A percentile compares a stretch with the other conserved stretches of the same genome.
Evolutionary conservation across 1,140 invertebrate genomes (phyloP).

Genomic region (Linepithema humile): DNA sequence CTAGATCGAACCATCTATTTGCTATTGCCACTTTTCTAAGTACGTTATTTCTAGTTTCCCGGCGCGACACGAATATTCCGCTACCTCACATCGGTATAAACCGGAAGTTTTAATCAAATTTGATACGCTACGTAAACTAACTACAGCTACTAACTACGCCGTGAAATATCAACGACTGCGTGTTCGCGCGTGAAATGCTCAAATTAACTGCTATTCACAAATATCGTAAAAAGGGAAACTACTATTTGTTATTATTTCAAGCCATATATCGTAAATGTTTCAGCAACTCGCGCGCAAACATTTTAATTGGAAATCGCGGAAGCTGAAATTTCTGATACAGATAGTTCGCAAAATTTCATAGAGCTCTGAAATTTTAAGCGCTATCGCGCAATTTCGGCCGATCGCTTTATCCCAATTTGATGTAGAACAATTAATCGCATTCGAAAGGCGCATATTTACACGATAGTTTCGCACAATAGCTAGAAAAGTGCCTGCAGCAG

Average conservation of each 20-base stretch:
- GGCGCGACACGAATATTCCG: conserved; percentile 27
- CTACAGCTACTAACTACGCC: conserved; percentile 24
- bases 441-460: conserved; percentile 4
- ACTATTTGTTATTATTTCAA: neutral
- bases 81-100: neutral
- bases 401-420: neutral
- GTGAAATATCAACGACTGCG: conserved; percentile 36
- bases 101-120: conserved; percentile 52
- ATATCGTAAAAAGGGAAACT: neutral
- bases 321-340: neutral
- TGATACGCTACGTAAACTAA: conserved; percentile 45
- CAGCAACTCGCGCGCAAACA: neutral
- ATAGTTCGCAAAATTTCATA: no score
- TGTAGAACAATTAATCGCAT: neutral
- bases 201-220: conserved; percentile 12
- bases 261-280: neutral
- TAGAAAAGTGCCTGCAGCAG: conserved; percentile 33
- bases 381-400: neutral
- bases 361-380: neutral
- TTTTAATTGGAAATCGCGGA: neutral
- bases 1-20: neutral
- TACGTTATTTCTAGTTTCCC: conserved; percentile 13
- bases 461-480: conserved; percentile 38
- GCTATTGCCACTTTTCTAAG: conserved; percentile 20
- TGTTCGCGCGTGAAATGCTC: neutral